Evolutionary conservation across 1,140 invertebrate species (phyloP).

Genomic region (Drosophila pseudoobscura): DNA sequence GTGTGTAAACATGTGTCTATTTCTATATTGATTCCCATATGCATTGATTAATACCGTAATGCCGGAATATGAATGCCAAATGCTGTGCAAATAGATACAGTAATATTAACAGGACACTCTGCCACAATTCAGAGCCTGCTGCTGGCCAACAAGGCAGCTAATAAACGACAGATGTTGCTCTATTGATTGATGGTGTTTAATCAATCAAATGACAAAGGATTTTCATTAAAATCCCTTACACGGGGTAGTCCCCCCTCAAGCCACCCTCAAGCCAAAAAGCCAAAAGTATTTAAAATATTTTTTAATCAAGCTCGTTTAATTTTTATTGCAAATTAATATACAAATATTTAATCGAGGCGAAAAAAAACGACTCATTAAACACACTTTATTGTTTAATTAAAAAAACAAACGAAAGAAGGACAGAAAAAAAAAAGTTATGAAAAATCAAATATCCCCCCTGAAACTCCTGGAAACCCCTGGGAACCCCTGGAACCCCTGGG

Average conservation of each 20-base stretch:
- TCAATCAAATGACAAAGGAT: constrained; percentile 49
- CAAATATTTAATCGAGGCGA: constrained; percentile 30
- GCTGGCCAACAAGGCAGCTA: constrained; percentile 31
- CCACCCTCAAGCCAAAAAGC: too few relatives aligned
- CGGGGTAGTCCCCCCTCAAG: too few relatives aligned
- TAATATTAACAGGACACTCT: constrained; percentile 29
- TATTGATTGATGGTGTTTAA: constrained; percentile 57
- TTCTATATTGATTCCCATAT: constrained; percentile 35
- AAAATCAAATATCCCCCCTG: constrained; percentile 16
- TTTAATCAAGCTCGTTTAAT: constrained; percentile 28
- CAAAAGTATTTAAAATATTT: constrained; percentile 16
- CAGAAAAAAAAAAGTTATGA: constrained; percentile 12
- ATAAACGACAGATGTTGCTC: constrained; percentile 32
- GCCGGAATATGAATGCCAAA: constrained; percentile 30
- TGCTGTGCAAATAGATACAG: constrained; percentile 47
- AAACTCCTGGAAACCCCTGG: too few relatives aligned
- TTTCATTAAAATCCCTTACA: background rate
- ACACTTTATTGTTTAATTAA: constrained; percentile 40
- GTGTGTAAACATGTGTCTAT: constrained; percentile 50
- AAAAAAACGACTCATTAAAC: constrained; percentile 27
- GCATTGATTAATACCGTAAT: constrained; percentile 58
- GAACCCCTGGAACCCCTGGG: too few relatives aligned
- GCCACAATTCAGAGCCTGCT: background rate
- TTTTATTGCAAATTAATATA: constrained; percentile 33
- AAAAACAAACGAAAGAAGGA: constrained; percentile 9